Base-by-base conservation (phyloP, 2,113 vertebrate genomes). In the Motacilla tschutschensis region DNA sequence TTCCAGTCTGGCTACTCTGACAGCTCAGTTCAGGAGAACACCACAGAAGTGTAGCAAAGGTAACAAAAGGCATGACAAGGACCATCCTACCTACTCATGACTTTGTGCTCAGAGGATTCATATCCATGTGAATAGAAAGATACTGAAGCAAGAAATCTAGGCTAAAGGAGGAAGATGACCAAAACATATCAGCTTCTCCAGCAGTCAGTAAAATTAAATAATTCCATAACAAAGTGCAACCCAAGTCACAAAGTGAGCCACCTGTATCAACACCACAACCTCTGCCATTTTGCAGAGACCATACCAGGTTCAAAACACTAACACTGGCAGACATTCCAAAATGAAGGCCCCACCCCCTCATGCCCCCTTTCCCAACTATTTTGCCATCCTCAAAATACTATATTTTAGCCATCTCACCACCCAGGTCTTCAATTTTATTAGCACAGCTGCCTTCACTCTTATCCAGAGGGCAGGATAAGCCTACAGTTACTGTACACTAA, bases 391-490 rank as follows among this genome's bases (percentile, higher is more conserved):
- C 62, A 59, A 79, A 94, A 90, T 8, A 86, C 65, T 40, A 75
- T 79, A 44, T 87, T 95, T 84, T 82, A 92, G 85, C 53, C 75
- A 91, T 65, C 55, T 85, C 84, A 90, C 93, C 75, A 91, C 93
- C 69, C 60, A 91, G 81, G 38, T 66, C 84, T 88, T 88, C 85
- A 79, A 60, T 90, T 95, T 93, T 94, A 95, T 95, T 95, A 95
- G 85, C 78, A 96, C 95, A 95, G 92, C 95, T 96, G 92, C 94
- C 90, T 94, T 92, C 58, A 83, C 74, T 91, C 84, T 87, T 90
- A 93, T 91, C 84, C 85, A 84, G 83, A 91, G 71, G 77, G 91
- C 73, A 91, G 67, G 86, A 84, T 90, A 94, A 95, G 82, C 90
- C 91, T 92, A 80, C 74, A 83, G 89, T 94, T 87, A 89, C 79